phyloP scores from a whole-genome alignment of 2,113 vertebrate genomes.

The Hymenochirus boettgeri region DNA sequence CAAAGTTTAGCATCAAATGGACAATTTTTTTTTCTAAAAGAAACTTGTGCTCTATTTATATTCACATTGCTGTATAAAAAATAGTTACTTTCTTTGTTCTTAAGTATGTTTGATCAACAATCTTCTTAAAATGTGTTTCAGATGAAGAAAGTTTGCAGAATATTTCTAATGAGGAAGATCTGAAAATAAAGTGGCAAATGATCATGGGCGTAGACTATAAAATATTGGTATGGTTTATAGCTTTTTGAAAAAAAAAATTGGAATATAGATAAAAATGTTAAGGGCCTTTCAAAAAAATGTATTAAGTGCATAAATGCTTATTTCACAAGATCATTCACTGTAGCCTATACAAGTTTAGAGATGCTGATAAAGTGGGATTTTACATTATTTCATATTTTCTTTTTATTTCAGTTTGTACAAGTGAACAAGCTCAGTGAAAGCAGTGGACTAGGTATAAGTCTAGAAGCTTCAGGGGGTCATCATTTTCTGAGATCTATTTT shows the following conservation, averaged over 20 bases:
- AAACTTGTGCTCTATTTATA: no score
- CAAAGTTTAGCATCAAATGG: no score
- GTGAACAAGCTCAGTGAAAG: conserved; percentile 90
- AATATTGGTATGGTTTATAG: conserved; percentile 74
- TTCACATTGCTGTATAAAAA: no score
- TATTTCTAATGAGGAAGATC: conserved; percentile 52
- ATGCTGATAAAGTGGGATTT: no score
- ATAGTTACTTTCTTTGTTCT: no score
- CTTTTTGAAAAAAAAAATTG: background rate
- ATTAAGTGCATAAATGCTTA: no score
- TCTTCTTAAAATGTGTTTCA: background rate
- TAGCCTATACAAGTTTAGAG: no score
- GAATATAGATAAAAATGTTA: no score
- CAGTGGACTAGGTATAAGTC: conserved; percentile 90
- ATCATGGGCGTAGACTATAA: conserved; percentile 81
- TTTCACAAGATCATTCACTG: no score
- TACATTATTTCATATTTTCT: background rate
- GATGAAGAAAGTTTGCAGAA: background rate
- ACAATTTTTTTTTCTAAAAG: no score
- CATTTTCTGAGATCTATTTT: conserved; percentile 93
- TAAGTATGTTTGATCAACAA: no score
- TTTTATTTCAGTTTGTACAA: conserved; percentile 73
- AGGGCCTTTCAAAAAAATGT: no score
- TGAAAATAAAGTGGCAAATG: conserved; percentile 78
- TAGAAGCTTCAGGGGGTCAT: conserved; percentile 83